Conservation (phyloP, 2,888 invertebrate genomes). For the Hipparchia sbordonii region DNA sequence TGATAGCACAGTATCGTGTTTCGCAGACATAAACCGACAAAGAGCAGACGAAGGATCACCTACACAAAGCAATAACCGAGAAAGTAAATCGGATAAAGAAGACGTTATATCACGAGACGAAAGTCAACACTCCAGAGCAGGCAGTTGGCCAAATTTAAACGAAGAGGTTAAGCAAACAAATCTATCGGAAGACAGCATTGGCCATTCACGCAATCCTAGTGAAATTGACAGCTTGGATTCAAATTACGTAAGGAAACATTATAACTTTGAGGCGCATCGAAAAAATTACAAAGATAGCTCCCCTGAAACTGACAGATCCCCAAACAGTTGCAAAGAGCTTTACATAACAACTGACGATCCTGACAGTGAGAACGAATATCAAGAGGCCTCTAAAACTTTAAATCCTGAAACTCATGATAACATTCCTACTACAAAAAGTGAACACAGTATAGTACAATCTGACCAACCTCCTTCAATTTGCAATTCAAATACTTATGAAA, state of each 20-base stretch:
- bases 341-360: slow-evolving; percentile 71
- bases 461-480: neutral
- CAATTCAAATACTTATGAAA: slow-evolving; percentile 48
- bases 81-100: slow-evolving; percentile 66
- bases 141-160: slow-evolving; percentile 77
- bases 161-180: slow-evolving; percentile 72
- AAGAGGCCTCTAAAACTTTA: slow-evolving; percentile 67
- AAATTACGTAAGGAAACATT: slow-evolving; percentile 82
- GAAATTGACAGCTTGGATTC: slow-evolving; percentile 84
- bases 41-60: slow-evolving; percentile 56
- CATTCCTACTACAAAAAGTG: slow-evolving; percentile 62
- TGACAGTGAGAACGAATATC: slow-evolving; percentile 67
- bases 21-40: slow-evolving; percentile 76
- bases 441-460: slow-evolving; percentile 48
- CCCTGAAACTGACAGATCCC: slow-evolving; percentile 73
- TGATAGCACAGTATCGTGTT: slow-evolving; percentile 78
- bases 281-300: slow-evolving; percentile 76
- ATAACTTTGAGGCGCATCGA: slow-evolving; percentile 76
- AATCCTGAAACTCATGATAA: slow-evolving; percentile 76
- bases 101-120: slow-evolving; percentile 64
- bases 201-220: slow-evolving; percentile 77
- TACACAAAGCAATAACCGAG: slow-evolving; percentile 52
- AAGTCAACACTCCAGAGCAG: slow-evolving; percentile 69
- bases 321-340: slow-evolving; percentile 66
- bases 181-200: slow-evolving; percentile 76